Evolutionary conservation across 1,140 invertebrate genomes (phyloP), one percentile per base, ranked within the genome.

Genomic region (Anoplolepis gracilipes): DNA sequence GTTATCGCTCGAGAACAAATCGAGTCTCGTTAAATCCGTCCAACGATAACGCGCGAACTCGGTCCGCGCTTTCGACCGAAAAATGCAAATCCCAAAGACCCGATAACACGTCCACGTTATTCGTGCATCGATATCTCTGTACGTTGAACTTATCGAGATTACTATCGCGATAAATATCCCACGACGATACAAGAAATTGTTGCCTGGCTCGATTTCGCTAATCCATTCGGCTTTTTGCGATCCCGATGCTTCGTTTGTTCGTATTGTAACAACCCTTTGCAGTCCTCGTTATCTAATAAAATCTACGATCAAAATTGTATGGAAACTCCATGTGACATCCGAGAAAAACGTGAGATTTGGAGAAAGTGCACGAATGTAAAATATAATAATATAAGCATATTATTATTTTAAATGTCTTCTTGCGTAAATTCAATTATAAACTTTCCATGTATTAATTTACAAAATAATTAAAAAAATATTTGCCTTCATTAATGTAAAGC

Each of bases 121-220:
- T 33, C 61, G 28, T n/a, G 19, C 39, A 30, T 0, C 39, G 42
- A 19, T 42, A 55, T 53, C 28, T 36, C 39, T 19, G 36, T n/a
- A 62, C 22, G 25, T 62, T 19, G 39, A 33, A 77, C 30, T 69
- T 79, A 77, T 77, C 39, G 28, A n/a, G 61, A 36, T 79, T 69
- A 79, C 57, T 79, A 77, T 77, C 39, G 28, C 28, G 61, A 36
- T 79, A 79, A 79, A 79, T 46, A 69, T 39, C n/a, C 42, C 16
- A 8, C 33, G 22, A 62, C 76, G 7, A 76, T 76, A 16, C 22
- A 4, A 39, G 8, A 22, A 13, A 55, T 16, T 28, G 25, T 28
- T 57, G n/a, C 25, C 46, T 25, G 28, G 3, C 3, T 36, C 42
- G 13, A 4, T 69, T 70, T 70, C 6, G 36, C 33, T 19, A 39